Base-by-base conservation (phyloP, 2,113 vertebrate genomes). In the Petroica traversi region DNA sequence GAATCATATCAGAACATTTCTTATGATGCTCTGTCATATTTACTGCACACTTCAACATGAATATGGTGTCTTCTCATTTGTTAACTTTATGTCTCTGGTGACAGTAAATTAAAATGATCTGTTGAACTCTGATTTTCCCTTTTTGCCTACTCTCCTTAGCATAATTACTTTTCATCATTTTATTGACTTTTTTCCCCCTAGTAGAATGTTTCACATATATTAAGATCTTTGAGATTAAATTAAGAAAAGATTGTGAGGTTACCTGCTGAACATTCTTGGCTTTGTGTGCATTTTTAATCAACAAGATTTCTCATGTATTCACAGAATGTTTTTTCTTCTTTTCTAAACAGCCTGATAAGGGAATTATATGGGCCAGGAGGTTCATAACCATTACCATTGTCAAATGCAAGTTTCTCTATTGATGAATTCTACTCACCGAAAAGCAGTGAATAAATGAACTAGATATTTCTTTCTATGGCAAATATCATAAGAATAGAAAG, bases 111-210 rank as follows among this genome's bases (percentile, higher is more conserved):
- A 92, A 97, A 96, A 95, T 94, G 94, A 97, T 98, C 95, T 22
- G 22, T 84, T 96, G 97, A 98, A 97, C 95, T 95, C 93, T 93
- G 85, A 86, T 95, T 95, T 97, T 95, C 83, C 92, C 82, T 29
- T 94, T 92, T 90, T 96, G 80, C 76, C 77, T 97, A 94, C 94
- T 57, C 48, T 92, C 93, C 85, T 36, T 79, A 89, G 55, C 49
- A 75, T 68, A 87, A 96, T 86, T 94, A 57, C 77, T 94, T 95
- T 68, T 80, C 64, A 96, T 61, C 54, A 26, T 92, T 97, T 95
- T 97, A 81, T 64, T 83, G 85, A 87, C 92, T 62, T 93, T 90
- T 61, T 89, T 82, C 54, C 78, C 67, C 64, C 38, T 82, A 88
- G 63, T 41, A 87, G 59, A 33, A 38, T 63, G 29, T 79, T 68